Evolutionary conservation across 2,888 invertebrate species (phyloP), one percentile per base, ranked within the genome.

Genomic region (Himalopsyche anomala): DNA sequence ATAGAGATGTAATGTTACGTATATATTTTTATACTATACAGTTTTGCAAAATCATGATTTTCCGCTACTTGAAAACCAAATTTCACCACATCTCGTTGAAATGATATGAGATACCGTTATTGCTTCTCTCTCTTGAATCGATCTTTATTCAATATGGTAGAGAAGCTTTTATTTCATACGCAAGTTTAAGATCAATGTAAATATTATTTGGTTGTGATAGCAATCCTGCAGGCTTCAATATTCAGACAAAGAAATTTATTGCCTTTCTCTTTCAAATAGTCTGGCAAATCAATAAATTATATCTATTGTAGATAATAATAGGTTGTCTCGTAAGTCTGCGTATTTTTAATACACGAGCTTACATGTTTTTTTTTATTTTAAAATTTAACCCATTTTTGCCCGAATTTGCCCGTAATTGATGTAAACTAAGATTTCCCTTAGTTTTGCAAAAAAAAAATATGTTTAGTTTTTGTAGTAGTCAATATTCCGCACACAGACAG

Each of bases 151-250:
- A 62, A 62, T 62, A 62, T 8, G 62, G 19, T 62, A 19, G 51
- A 15, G 15, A 19, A 62, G 62, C 19, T 51, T 51, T 81, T 51
- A 81, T 81, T 81, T 81, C 62, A 62, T 81, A 81, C 51, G 51
- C n/a, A 45, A 54, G 40, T 8, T 81, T 51, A 54, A 81, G 82
- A 51, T 51, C 36, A 81, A 81, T 51, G 82, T 19, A 81, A 81
- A 81, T 81, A 81, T 51, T 36, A 54, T 38, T 80, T 36, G 6
- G 80, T 62, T 62, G 62, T 62, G 62, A 62, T 62, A 62, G 62
- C 62, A 62, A 28, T 62, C 5, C 62, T n/a, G 62, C 8, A 62
- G 19, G 19, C 62, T 62, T 62, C 62, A 62, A 62, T 62, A 62
- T 62, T 62, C 62, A 62, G 62, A 62, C 62, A 62, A 62, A 62